Evolutionary conservation across 2,797 vertebrate genomes (phyloP), one percentile per base, ranked within the genome.

Genomic region (Silurus lanzhouensis): DNA sequence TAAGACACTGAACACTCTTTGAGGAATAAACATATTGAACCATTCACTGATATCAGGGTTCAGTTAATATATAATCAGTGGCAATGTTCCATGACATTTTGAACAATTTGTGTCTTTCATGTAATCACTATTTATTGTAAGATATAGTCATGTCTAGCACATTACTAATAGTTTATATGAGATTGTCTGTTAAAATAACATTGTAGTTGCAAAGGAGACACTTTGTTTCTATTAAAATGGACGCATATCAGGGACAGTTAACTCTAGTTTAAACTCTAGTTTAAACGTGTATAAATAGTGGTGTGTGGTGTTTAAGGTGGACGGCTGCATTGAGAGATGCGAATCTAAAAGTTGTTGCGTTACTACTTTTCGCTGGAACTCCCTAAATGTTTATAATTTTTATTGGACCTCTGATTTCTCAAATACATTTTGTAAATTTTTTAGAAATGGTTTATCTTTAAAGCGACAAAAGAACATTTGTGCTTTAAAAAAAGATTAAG

Each of bases 221-320:
- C 55, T 80, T 55, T 19, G 72, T 81, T 66, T 79, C 85, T 61
- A 60, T 58, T 81, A 72, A 83, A 72, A 74, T 46, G 58, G 67
- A 64, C 64, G 25, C 58, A 60, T 48, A 55, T 48, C 60, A 22
- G 25, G 72, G 52, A 52, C 22, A n/a, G n/a, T n/a, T n/a, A n/a
- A n/a, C n/a, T n/a, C n/a, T n/a, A n/a, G n/a, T n/a, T n/a, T n/a
- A n/a, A n/a, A n/a, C n/a, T n/a, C n/a, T n/a, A n/a, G n/a, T 58
- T 31, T 38, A 17, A 57, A 48, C 38, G 8, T 48, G 72, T 46
- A 66, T 83, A 71, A 85, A 85, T 52, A 83, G 57, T 52, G 22
- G 4, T 71, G 74, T 60, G 57, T 64, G 48, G n/a, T 83, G 17
- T 84, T 85, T 89, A 84, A 68, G 14, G 17, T 46, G 17, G 61